These are phyloP conservation scores for Catonia carolina DNA, from an alignment of 2,888 invertebrate species.

Conservation along the genomic window DNA sequence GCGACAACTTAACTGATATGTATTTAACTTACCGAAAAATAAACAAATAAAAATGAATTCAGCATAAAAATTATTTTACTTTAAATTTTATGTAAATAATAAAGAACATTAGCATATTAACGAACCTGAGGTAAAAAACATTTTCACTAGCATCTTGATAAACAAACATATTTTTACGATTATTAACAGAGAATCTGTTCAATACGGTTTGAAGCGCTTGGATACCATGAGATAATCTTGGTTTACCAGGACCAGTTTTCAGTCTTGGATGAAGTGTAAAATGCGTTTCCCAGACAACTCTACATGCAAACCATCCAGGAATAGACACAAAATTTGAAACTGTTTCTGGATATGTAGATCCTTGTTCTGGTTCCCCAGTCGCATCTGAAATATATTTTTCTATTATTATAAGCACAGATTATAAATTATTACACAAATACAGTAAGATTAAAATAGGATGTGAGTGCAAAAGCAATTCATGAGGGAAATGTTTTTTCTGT, in stretches of 20 bases:
- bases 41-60: neutral
- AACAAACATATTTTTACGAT: constrained; percentile 70
- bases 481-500: too few relatives aligned
- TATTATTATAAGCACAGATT: too few relatives aligned
- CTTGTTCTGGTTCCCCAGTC: neutral
- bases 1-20: too few relatives aligned
- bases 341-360: too few relatives aligned
- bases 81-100: neutral
- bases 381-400: neutral
- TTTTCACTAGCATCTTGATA: constrained; percentile 57
- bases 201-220: constrained; percentile 58
- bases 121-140: constrained; percentile 56
- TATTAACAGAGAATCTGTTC: constrained; percentile 61
- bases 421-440: too few relatives aligned
- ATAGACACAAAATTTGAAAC: too few relatives aligned
- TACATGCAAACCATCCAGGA: constrained; percentile 66
- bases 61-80: neutral
- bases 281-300: constrained; percentile 62
- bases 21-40: neutral
- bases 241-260: constrained; percentile 55
- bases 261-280: constrained; percentile 65
- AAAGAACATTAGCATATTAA: constrained; percentile 22
- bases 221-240: constrained; percentile 54
- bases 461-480: neutral
- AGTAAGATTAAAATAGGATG: too few relatives aligned